Conservation (phyloP, 1,140 invertebrate species). For the Pseudoatta argentina region DNA sequence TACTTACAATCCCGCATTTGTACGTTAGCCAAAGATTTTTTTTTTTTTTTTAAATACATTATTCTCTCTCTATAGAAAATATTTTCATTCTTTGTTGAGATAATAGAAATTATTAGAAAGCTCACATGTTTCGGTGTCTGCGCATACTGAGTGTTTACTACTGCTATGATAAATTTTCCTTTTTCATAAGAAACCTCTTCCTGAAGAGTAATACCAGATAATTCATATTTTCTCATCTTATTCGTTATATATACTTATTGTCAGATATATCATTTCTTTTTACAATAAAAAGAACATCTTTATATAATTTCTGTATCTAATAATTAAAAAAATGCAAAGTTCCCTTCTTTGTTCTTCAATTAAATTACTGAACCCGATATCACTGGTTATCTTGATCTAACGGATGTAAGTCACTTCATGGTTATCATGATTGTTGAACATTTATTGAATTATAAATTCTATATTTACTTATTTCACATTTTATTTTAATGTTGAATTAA, state of each 20-base stretch:
- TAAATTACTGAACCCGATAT: background rate
- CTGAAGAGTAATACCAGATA: background rate
- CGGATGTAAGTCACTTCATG: background rate
- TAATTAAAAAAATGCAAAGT: background rate
- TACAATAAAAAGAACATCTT: background rate
- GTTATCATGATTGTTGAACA: background rate
- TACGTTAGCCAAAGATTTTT: background rate
- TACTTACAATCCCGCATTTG: background rate
- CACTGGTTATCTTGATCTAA: background rate
- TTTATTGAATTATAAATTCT: conserved; percentile 12
- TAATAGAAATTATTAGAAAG: conserved; percentile 23
- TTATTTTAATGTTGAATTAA: background rate
- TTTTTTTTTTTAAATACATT: conserved; percentile 11
- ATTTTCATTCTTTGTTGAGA: background rate
- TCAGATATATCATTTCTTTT: background rate
- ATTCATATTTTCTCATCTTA: background rate
- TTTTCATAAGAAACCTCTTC: background rate
- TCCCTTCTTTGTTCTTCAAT: background rate
- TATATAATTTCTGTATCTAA: background rate
- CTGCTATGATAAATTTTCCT: background rate
- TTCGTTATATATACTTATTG: background rate
- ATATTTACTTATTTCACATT: background rate
- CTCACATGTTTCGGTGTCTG: background rate
- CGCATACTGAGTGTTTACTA: conserved; percentile 6
- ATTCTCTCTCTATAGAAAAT: conserved; percentile 7